A percentile compares a stretch with the other conserved stretches of the same genome.
Conservation (phyloP, 2,888 invertebrate genomes). For the Idaea biselata region DNA sequence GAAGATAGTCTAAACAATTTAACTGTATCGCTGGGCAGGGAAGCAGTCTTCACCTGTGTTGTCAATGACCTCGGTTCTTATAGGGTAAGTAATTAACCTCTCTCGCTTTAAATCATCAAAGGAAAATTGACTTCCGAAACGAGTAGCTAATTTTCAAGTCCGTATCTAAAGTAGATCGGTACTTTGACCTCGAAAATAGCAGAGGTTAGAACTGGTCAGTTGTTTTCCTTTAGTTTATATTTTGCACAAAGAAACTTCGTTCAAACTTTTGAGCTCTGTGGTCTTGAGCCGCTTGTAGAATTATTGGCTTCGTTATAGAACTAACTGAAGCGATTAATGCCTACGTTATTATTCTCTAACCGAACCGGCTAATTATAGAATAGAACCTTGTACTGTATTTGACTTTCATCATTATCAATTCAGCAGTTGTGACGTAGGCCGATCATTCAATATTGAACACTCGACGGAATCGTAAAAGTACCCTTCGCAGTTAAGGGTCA, state of each 20-base stretch:
- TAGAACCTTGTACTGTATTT: not conserved
- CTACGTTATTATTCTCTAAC: not conserved
- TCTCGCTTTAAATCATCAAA: not conserved
- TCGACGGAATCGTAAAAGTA: not conserved
- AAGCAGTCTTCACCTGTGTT: constrained; percentile 91
- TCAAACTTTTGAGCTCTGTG: constrained; percentile 2
- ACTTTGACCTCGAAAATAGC: constrained; percentile 1
- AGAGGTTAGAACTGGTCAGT: constrained; percentile 3
- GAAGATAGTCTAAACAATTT: constrained; percentile 89
- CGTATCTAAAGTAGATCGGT: not conserved
- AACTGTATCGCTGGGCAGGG: constrained; percentile 89
- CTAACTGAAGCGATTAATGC: not conserved
- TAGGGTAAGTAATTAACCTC: constrained; percentile 82
- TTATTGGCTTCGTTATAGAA: not conserved
- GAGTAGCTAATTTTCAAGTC: not conserved
- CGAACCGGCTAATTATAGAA: not conserved
- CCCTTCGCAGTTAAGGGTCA: constrained; percentile 1
- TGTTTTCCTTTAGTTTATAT: constrained; percentile 1
- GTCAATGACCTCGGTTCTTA: constrained; percentile 89
- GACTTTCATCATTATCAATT: not conserved
- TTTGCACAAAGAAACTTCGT: constrained; percentile 3
- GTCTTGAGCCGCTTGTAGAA: constrained; percentile 5
- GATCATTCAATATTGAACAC: constrained; percentile 4
- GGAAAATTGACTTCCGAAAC: not conserved
- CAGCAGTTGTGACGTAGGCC: not conserved